Conservation (phyloP, 2,797 vertebrate species). For the Neosilurus mollespiculum region DNA sequence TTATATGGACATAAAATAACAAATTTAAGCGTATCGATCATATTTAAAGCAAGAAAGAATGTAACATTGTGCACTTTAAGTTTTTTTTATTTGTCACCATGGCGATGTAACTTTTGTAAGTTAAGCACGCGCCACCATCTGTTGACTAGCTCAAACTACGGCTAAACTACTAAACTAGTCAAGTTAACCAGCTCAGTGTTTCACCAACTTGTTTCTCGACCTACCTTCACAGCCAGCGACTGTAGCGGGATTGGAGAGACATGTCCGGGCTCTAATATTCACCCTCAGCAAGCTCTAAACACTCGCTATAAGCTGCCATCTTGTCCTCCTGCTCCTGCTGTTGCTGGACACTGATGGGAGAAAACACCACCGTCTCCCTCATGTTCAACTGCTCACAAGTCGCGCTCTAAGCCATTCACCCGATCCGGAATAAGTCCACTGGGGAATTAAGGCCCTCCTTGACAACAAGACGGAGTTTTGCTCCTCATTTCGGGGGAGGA, state of each 20-base stretch:
- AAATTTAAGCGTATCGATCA: too few relatives aligned
- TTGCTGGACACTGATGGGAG: constrained; percentile 58
- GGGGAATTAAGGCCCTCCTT: constrained; percentile 36
- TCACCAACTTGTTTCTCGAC: background rate
- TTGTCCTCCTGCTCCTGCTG: constrained; percentile 70
- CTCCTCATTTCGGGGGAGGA: constrained; percentile 44
- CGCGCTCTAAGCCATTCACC: constrained; percentile 43
- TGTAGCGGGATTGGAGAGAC: constrained; percentile 52
- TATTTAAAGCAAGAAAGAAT: background rate
- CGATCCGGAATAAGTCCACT: constrained; percentile 17
- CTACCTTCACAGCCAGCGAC: constrained; percentile 63
- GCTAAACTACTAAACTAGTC: background rate
- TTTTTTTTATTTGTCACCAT: background rate
- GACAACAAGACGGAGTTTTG: constrained; percentile 28
- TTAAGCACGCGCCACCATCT: constrained; percentile 24
- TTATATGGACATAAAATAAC: too few relatives aligned
- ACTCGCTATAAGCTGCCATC: constrained; percentile 74
- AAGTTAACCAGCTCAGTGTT: background rate
- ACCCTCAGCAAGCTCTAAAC: constrained; percentile 60
- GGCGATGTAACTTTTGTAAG: constrained; percentile 26
- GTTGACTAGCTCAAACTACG: constrained; percentile 16
- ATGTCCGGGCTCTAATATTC: constrained; percentile 60
- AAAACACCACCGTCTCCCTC: constrained; percentile 57
- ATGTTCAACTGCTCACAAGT: constrained; percentile 56
- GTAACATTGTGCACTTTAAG: background rate